A percentile compares a stretch with the other conserved stretches of the same genome.
Conservation (phyloP, 2,797 vertebrate genomes). For the Artibeus jamaicensis region DNA sequence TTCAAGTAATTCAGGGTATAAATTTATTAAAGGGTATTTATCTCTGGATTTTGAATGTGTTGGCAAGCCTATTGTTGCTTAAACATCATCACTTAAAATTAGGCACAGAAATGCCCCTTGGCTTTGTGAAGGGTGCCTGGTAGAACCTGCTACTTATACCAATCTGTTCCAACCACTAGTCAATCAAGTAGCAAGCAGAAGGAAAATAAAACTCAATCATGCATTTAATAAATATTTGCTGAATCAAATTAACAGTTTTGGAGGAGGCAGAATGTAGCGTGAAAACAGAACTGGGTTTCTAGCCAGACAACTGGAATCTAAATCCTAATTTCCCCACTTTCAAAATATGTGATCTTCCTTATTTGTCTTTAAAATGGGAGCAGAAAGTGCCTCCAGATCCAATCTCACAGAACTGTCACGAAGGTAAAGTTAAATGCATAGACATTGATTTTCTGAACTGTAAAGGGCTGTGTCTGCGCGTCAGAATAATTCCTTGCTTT, state of each 20-base stretch:
- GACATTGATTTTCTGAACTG: neutral
- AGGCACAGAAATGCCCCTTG: neutral
- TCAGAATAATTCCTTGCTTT: neutral
- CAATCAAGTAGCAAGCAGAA: conserved; percentile 6
- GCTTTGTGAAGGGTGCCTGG: neutral
- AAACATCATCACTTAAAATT: neutral
- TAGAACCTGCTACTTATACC: neutral
- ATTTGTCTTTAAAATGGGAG: conserved; percentile 35
- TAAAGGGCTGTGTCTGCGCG: neutral
- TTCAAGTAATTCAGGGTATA: neutral
- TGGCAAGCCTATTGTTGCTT: neutral
- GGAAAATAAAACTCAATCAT: conserved; percentile 44
- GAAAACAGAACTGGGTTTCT: neutral
- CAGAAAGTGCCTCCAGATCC: neutral
- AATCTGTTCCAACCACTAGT: conserved; percentile 8
- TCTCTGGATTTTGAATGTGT: neutral
- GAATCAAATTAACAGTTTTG: conserved; percentile 49
- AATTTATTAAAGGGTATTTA: neutral
- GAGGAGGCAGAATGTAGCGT: neutral
- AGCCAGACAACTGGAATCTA: neutral
- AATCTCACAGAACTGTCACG: neutral
- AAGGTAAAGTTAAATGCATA: neutral
- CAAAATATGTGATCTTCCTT: neutral
- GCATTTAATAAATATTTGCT: conserved; percentile 53
- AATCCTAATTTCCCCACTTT: neutral